Conservation (phyloP, 2,797 vertebrate species). For the Xenops minutus region DNA sequence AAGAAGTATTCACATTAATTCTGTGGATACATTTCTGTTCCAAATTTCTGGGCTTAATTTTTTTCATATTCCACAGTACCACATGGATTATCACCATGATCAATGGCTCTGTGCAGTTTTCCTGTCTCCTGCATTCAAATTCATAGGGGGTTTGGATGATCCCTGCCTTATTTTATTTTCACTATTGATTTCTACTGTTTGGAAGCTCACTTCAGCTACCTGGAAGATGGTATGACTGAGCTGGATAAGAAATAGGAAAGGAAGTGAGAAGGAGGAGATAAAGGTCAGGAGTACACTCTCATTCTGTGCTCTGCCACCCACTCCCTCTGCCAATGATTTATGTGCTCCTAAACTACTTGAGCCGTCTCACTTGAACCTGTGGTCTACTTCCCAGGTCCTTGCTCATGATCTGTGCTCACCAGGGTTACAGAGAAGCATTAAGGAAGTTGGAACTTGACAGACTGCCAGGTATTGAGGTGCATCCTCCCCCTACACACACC, state of each 20-base stretch:
- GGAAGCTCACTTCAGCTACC: not conserved
- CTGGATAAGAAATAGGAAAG: not conserved
- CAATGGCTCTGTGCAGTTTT: not conserved
- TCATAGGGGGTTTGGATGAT: not conserved
- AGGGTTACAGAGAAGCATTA: not conserved
- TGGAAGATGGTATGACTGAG: not conserved
- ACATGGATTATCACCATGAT: not conserved
- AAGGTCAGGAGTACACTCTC: not conserved
- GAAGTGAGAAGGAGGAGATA: not conserved
- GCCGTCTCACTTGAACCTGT: not conserved
- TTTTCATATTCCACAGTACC: not conserved
- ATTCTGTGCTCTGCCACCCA: not conserved
- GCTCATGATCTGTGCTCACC: not conserved
- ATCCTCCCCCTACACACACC: not conserved
- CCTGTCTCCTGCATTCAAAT: not conserved
- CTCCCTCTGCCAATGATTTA: not conserved
- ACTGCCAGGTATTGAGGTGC: not conserved
- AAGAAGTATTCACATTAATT: not conserved
- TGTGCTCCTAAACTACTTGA: not conserved
- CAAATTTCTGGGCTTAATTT: not conserved
- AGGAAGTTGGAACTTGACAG: not conserved
- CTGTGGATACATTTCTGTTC: not conserved
- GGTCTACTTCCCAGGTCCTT: not conserved
- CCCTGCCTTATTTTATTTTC: not conserved
- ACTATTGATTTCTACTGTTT: not conserved